Conservation (phyloP, 92 coral and sea anemone species). For the Anthopleura xanthogrammica region DNA sequence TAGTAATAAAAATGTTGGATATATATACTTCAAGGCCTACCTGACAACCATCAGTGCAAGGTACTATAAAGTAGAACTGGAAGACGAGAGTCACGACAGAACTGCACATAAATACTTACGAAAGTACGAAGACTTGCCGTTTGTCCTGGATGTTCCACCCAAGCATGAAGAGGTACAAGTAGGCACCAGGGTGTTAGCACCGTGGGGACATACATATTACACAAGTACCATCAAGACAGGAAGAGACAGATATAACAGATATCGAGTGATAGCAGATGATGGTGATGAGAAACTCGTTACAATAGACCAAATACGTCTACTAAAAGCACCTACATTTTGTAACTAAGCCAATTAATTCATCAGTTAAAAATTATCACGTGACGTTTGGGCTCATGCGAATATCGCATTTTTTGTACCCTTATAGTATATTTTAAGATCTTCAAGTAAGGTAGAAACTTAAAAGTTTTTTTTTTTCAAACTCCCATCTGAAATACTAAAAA, state of each 20-base stretch:
- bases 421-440: too few relatives aligned
- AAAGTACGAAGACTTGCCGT: background rate
- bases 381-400: too few relatives aligned
- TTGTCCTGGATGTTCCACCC: conserved; percentile 25
- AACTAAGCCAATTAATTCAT: background rate
- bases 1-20: background rate
- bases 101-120: background rate
- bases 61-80: conserved; percentile 2
- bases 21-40: conserved; percentile 16
- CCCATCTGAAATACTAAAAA: too few relatives aligned
- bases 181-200: conserved; percentile 23
- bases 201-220: conserved; percentile 1
- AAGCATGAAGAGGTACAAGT: conserved; percentile 6
- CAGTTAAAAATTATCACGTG: too few relatives aligned
- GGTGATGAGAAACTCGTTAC: background rate
- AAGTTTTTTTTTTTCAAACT: too few relatives aligned
- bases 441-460: too few relatives aligned
- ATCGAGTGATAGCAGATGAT: conserved; percentile 10
- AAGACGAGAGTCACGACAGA: background rate
- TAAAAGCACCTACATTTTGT: conserved; percentile 17
- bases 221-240: background rate
- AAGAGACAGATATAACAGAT: background rate
- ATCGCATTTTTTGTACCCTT: too few relatives aligned
- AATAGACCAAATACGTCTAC: conserved; percentile 11
- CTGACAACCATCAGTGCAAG: conserved; percentile 1